These are phyloP conservation scores for Vanessa tameamea DNA, from an alignment of 1,140 invertebrate genomes.

Conservation along the genomic window DNA sequence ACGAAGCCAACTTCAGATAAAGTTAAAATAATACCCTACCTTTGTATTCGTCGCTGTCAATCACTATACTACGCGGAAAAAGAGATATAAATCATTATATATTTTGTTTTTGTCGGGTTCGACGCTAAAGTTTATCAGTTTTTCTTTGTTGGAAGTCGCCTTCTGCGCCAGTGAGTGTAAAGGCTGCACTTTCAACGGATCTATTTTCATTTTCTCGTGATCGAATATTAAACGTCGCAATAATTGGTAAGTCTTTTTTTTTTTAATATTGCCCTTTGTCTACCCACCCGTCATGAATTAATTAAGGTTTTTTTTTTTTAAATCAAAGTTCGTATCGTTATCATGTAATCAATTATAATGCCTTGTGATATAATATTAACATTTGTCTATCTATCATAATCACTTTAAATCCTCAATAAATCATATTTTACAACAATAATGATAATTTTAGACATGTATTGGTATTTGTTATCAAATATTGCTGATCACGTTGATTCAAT, in stretches of 20 bases:
- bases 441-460: constrained; percentile 14
- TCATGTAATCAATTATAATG: neutral
- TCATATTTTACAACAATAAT: constrained; percentile 18
- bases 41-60: constrained; percentile 41
- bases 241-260: constrained; percentile 38
- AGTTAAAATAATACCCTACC: constrained; percentile 47
- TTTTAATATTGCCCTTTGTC: constrained; percentile 11
- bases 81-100: constrained; percentile 47
- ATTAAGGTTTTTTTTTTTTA: neutral
- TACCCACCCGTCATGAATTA: neutral
- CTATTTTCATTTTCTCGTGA: constrained; percentile 19
- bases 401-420: constrained; percentile 23
- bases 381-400: constrained; percentile 1
- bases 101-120: constrained; percentile 53
- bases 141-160: constrained; percentile 69
- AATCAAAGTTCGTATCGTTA: neutral
- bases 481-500: constrained; percentile 3
- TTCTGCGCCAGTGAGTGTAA: constrained; percentile 80
- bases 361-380: neutral
- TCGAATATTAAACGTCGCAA: constrained; percentile 26
- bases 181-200: constrained; percentile 69
- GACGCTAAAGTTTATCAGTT: constrained; percentile 56
- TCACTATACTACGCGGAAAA: constrained; percentile 30
- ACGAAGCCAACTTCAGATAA: constrained; percentile 56
- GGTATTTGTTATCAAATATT: neutral